Evolutionary conservation across 2,888 invertebrate species (phyloP).

Genomic region (Gymnocheta viridis): DNA sequence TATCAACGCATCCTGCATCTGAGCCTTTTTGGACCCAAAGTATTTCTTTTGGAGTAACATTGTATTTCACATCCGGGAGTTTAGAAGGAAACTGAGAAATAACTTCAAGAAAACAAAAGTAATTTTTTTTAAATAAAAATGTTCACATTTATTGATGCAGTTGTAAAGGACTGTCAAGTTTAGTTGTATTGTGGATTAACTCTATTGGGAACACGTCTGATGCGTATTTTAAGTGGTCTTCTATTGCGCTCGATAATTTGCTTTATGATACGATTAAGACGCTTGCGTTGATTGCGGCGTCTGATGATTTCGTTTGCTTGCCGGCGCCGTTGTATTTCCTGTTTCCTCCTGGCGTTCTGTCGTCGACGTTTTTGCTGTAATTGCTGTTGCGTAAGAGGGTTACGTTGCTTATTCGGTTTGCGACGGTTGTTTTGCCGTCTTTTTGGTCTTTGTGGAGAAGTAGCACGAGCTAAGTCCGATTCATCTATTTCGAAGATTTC

Average conservation of each 20-base stretch:
- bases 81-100: too few species aligned
- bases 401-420: conserved; percentile 51
- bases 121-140: too few species aligned
- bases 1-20: too few species aligned
- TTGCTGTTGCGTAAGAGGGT: conserved; percentile 68
- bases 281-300: background rate
- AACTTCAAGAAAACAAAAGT: too few species aligned
- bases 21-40: too few species aligned
- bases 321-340: conserved; percentile 13
- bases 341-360: background rate
- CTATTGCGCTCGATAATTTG: background rate
- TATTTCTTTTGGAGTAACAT: too few species aligned
- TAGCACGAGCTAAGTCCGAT: conserved; percentile 52
- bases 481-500: background rate
- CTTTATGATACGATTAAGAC: background rate
- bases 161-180: background rate
- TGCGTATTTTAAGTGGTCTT: background rate
- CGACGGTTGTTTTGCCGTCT: background rate
- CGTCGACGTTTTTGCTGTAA: background rate
- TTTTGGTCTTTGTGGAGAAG: conserved; percentile 30
- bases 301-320: background rate
- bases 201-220: background rate
- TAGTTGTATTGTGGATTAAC: background rate
- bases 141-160: background rate
- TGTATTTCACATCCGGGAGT: too few species aligned